Base-by-base conservation (phyloP, 2,888 invertebrate genomes). In the Drosophila ezoana region DNA sequence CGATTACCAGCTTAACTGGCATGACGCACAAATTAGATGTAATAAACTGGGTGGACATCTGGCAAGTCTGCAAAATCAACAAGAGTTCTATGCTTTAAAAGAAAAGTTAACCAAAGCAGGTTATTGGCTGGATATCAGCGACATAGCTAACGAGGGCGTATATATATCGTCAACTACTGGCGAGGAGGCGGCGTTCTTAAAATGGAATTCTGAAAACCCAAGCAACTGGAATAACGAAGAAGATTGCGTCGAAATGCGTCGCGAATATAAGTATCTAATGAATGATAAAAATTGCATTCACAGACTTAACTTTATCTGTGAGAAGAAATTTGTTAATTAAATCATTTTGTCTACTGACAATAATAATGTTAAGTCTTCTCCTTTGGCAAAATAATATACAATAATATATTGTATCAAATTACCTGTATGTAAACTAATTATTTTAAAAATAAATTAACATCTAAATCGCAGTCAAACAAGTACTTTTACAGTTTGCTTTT, bases 111-210 rank as follows among this genome's bases (percentile, higher is more conserved):
- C 9, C 0, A 9, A 11, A 1, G 4, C 3, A 11, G 4, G 9
- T 11, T 64, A 64, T 18, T 64, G 64, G 64, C 1, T 64, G 38
- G 58, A 52, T 10, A 40, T 64, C 10, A 63, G 37, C 14, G 14
- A 51, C 4, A 5, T 41, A 8, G 1, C 1, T 32, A 3, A 45
- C 3, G 32, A 45, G 9, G 14, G 11, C 1, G n/a, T 32, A 11
- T 59, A 14, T 18, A 3, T 10, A 0, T 64, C 18, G 3, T 3
- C 23, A 0, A 52, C 58, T 2, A 52, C 58, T 2, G 47, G 52
- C 4, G 1, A 3, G 3, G n/a, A 14, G 11, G 18, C 45, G 0
- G 4, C 11, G 13, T 64, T 28, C 11, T 10, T 58, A 2, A 16
- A 51, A 6, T 64, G 64, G 64, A 1, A 35, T n/a, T 4, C 0